Percentiles rank a stretch among this genome's conserved stretches.
phyloP scores from a whole-genome alignment of 2,888 invertebrate genomes.

The Drosophila dives region DNA sequence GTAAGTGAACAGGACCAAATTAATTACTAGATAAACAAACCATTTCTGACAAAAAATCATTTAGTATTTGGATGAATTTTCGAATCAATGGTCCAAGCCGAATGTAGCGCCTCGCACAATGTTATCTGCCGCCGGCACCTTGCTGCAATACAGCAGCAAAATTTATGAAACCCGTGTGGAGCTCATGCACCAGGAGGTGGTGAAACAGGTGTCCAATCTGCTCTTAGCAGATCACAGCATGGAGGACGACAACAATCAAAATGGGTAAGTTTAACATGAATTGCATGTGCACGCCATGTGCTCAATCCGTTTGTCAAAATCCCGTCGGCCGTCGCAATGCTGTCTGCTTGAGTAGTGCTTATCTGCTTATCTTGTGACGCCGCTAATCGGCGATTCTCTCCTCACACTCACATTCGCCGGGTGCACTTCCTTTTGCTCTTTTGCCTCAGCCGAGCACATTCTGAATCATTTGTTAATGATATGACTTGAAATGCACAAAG shows the following conservation, averaged over 20 bases:
- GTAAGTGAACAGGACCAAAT: constrained; percentile 64
- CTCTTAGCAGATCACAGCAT: constrained; percentile 60
- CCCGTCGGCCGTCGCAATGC: constrained; percentile 35
- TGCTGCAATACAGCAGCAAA: constrained; percentile 78
- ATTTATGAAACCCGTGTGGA: constrained; percentile 83
- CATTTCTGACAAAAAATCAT: neutral
- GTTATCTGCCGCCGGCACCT: constrained; percentile 51
- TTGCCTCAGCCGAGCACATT: neutral
- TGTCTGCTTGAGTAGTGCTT: constrained; percentile 20
- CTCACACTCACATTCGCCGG: constrained; percentile 13
- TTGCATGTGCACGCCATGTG: constrained; percentile 11
- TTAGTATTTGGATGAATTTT: constrained; percentile 79
- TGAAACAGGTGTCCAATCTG: constrained; percentile 66
- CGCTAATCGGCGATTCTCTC: constrained; percentile 26
- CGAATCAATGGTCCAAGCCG: constrained; percentile 21
- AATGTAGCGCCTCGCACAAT: constrained; percentile 29
- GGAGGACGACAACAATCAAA: constrained; percentile 19
- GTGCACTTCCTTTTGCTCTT: constrained; percentile 10
- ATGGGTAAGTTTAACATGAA: constrained; percentile 29
- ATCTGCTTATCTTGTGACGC: constrained; percentile 2
- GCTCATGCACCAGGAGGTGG: constrained; percentile 72
- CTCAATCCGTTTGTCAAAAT: neutral
- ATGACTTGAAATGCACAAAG: neutral
- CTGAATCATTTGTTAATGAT: neutral
- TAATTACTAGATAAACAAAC: neutral